These are phyloP conservation scores for Tenthredo distinguenda DNA, from an alignment of 2,888 invertebrate genomes.

Conservation along the genomic window DNA sequence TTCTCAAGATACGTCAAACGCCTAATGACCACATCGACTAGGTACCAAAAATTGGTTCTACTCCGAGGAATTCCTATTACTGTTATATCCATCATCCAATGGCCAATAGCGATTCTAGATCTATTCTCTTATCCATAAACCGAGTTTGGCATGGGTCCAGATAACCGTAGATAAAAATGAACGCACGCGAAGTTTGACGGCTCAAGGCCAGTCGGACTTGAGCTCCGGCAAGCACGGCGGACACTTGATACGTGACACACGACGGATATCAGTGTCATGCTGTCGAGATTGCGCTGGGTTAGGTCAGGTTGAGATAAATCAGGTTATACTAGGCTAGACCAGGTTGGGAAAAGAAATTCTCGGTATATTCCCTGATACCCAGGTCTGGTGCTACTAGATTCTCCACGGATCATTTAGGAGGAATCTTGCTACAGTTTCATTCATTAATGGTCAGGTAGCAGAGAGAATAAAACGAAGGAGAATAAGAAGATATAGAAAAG, in stretches of 20 bases:
- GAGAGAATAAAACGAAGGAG: neutral
- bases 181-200: neutral
- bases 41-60: neutral
- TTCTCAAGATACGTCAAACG: neutral
- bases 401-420: conserved; percentile 16
- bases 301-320: neutral
- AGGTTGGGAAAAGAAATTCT: neutral
- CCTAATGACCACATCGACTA: neutral
- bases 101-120: neutral
- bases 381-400: conserved; percentile 5
- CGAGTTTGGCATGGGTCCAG: conserved; percentile 25
- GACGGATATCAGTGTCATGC: conserved; percentile 18
- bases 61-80: neutral
- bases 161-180: conserved; percentile 5
- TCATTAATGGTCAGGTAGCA: conserved; percentile 17
- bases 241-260: conserved; percentile 29
- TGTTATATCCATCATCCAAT: neutral
- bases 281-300: conserved; percentile 26
- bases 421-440: conserved; percentile 19
- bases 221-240: neutral
- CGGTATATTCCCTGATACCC: neutral
- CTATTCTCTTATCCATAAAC: neutral
- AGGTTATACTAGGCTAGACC: neutral
- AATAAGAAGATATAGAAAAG: neutral
- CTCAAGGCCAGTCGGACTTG: conserved; percentile 2